A percentile compares a stretch with the other conserved stretches of the same genome.
These are phyloP conservation scores for Patiria pectinifera DNA, from an alignment of 53 echinoderm and acorn worm species.

Conservation along the genomic window DNA sequence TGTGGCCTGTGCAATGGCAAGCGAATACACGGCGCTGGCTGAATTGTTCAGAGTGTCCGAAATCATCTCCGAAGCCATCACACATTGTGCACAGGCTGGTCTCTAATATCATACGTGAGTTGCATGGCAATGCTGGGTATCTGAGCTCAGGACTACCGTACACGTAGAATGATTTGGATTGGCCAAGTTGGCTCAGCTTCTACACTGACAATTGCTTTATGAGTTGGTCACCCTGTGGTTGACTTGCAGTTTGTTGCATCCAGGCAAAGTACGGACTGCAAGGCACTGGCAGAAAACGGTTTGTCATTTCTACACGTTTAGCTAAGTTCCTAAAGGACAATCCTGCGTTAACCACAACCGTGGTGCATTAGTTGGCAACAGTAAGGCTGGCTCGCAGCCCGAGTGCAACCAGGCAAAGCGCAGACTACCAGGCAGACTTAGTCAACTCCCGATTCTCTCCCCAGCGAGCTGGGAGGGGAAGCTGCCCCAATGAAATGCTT, in stretches of 20 bases:
- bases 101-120: slow-evolving; percentile 37
- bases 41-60: slow-evolving; percentile 22
- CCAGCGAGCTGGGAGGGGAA: slow-evolving; percentile 3
- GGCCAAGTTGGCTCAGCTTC: not conserved
- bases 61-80: slow-evolving; percentile 46
- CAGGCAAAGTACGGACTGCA: not conserved
- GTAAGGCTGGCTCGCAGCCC: too few relatives aligned
- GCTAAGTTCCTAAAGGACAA: too few relatives aligned
- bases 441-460: not conserved
- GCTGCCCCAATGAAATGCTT: slow-evolving; percentile 54
- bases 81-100: not conserved
- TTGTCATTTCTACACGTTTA: too few relatives aligned
- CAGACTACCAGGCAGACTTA: not conserved
- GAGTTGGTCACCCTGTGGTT: not conserved
- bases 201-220: not conserved
- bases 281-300: too few relatives aligned
- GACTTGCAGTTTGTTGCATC: not conserved
- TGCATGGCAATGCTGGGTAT: not conserved
- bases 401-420: too few relatives aligned
- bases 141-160: not conserved
- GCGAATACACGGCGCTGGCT: slow-evolving; percentile 12
- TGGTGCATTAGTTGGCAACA: too few relatives aligned
- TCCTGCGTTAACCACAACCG: too few relatives aligned
- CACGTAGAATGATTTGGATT: not conserved
- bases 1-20: not conserved